These are phyloP conservation scores for Artemia sinica DNA, from an alignment of 2,888 invertebrate species.

Conservation along the genomic window DNA sequence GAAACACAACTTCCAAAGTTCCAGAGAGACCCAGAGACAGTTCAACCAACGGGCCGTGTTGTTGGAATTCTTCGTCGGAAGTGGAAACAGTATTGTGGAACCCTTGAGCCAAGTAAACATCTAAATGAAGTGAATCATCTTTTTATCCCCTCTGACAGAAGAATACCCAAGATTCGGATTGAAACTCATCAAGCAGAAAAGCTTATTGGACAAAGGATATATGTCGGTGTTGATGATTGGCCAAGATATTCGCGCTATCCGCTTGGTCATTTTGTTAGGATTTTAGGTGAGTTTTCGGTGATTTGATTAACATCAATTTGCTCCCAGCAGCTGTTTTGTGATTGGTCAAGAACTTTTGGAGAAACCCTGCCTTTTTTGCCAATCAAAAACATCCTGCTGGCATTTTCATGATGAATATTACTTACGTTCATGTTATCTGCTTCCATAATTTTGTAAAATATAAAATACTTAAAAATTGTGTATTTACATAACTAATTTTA, in stretches of 20 bases:
- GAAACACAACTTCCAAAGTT: constrained; percentile 25
- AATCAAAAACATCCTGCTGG: too few relatives aligned
- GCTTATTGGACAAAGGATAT: constrained; percentile 63
- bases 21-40: constrained; percentile 27
- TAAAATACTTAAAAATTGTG: too few relatives aligned
- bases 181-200: constrained; percentile 78
- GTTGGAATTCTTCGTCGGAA: constrained; percentile 92
- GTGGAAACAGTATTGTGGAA: constrained; percentile 96
- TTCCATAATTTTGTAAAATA: too few relatives aligned
- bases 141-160: constrained; percentile 82
- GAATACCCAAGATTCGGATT: constrained; percentile 82
- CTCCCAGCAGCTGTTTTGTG: too few relatives aligned
- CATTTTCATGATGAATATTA: too few relatives aligned
- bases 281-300: constrained; percentile 43
- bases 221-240: constrained; percentile 94
- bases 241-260: constrained; percentile 81
- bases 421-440: too few relatives aligned
- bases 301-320: too few relatives aligned
- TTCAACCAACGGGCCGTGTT: constrained; percentile 49
- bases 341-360: too few relatives aligned
- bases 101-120: constrained; percentile 57
- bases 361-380: too few relatives aligned
- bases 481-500: too few relatives aligned
- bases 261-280: constrained; percentile 83
- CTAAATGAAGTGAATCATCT: constrained; percentile 47